These are phyloP conservation scores for Sebastolobus alascanus DNA, from an alignment of 2,797 vertebrate species.

Conservation along the genomic window DNA sequence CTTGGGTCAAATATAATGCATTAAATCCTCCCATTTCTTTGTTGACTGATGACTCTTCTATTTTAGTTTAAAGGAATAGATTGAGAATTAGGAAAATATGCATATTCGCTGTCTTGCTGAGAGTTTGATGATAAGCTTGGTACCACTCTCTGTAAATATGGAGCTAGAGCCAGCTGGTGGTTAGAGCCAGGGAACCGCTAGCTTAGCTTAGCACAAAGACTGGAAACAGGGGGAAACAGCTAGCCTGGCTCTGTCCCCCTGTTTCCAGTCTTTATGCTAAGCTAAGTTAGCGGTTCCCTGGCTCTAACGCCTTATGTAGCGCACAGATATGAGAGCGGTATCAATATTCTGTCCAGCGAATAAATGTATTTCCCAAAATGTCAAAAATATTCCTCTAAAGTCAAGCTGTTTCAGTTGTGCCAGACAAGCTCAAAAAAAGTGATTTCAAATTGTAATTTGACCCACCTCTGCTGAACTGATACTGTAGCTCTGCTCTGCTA, in stretches of 20 bases:
- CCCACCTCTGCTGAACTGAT: conserved; percentile 20
- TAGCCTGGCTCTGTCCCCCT: too few relatives aligned
- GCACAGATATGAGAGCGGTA: not conserved
- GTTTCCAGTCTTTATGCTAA: too few relatives aligned
- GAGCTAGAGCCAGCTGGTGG: too few relatives aligned
- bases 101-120: not conserved
- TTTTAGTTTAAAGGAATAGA: not conserved
- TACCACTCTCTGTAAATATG: not conserved
- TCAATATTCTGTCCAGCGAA: not conserved
- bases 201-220: too few relatives aligned
- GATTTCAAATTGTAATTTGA: conserved; percentile 56
- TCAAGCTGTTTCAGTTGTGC: conserved; percentile 1
- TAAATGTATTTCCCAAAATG: not conserved
- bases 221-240: too few relatives aligned
- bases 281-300: too few relatives aligned
- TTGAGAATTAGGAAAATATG: not conserved
- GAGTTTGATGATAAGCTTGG: not conserved
- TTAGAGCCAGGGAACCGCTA: too few relatives aligned
- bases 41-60: not conserved
- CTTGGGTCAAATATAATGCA: conserved; percentile 4
- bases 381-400: conserved; percentile 6
- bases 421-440: conserved; percentile 29
- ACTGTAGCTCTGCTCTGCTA: conserved; percentile 32
- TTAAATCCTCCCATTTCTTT: not conserved
- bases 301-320: too few relatives aligned